Base-by-base conservation (phyloP, 2,113 vertebrate genomes). In the Chunga burmeisteri region DNA sequence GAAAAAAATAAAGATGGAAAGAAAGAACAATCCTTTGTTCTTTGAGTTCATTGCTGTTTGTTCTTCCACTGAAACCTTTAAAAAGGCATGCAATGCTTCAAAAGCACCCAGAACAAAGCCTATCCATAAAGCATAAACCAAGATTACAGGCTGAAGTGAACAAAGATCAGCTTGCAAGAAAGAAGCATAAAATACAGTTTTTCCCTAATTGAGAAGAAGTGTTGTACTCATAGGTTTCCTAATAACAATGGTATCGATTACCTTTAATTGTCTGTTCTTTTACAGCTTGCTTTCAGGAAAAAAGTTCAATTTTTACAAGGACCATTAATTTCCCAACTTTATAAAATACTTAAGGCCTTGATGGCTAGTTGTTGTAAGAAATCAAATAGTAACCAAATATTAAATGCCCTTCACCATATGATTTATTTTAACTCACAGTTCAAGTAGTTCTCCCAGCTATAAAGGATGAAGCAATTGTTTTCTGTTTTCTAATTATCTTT, bases 71-170 rank as follows among this genome's bases (percentile, higher is more conserved):
- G 89, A 96, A 95, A 95, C 49, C 87, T 94, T 95, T 71, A 94
- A 94, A 88, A 96, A 65, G 74, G 82, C 92, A 65, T 81, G 94
- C 91, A 92, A n/a, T 63, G 80, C 86, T 97, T 94, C 73, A 81
- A 86, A 97, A 97, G 87, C 68, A 94, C 20, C 20, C 85, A 94
- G 96, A 97, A 96, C 94, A 98, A 98, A 98, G 97, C 77, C 82
- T 68, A 94, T 81, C 89, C 68, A 71, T 96, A 96, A 96, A 96
- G 92, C 81, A 91, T 68, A 88, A 91, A 92, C 94, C 80, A 94
- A 96, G 88, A 96, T 95, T 95, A 90, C 62, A 96, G 94, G 65
- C 46, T 89, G 84, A 62, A 97, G 58, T 42, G 96, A 94, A 86
- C 86, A 97, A 94, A 94, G 94, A 96, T 95, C 70, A 94, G 79